Percentiles rank a stretch among this genome's conserved stretches.
phyloP scores from a whole-genome alignment of 1,140 invertebrate species.

The Drosophila orosa region DNA sequence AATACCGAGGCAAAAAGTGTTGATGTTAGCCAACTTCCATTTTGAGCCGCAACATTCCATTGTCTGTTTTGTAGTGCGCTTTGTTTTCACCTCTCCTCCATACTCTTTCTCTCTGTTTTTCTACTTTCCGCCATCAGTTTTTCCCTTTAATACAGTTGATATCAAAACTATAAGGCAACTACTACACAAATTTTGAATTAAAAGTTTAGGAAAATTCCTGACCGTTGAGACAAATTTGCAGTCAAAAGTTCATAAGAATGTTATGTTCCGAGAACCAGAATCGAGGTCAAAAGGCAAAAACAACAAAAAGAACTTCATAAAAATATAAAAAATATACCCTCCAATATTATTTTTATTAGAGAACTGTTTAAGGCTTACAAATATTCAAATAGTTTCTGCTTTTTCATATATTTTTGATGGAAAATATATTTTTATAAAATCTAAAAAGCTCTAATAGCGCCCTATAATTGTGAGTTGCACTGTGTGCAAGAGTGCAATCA shows the following conservation, averaged over 20 bases:
- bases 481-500: slow-evolving; percentile 28
- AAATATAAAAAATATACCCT: too few species aligned
- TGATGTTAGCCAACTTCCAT: slow-evolving; percentile 75
- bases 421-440: background rate
- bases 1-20: slow-evolving; percentile 52
- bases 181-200: too few species aligned
- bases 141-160: slow-evolving; percentile 35
- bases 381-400: rapidly evolving
- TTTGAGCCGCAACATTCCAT: slow-evolving; percentile 75
- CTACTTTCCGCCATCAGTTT: slow-evolving; percentile 11
- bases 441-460: background rate
- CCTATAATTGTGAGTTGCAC: background rate
- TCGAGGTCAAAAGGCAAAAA: too few species aligned
- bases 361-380: too few species aligned
- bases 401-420: background rate
- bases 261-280: too few species aligned
- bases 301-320: too few species aligned
- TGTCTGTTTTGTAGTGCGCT: slow-evolving; percentile 72
- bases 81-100: slow-evolving; percentile 49
- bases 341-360: too few species aligned
- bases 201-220: too few species aligned
- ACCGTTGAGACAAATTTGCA: too few species aligned
- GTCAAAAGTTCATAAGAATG: too few species aligned
- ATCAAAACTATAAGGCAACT: background rate
- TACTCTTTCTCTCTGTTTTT: slow-evolving; percentile 3